These are phyloP conservation scores for Bombus terrestris DNA, from an alignment of 1,140 invertebrate genomes.

Conservation along the genomic window DNA sequence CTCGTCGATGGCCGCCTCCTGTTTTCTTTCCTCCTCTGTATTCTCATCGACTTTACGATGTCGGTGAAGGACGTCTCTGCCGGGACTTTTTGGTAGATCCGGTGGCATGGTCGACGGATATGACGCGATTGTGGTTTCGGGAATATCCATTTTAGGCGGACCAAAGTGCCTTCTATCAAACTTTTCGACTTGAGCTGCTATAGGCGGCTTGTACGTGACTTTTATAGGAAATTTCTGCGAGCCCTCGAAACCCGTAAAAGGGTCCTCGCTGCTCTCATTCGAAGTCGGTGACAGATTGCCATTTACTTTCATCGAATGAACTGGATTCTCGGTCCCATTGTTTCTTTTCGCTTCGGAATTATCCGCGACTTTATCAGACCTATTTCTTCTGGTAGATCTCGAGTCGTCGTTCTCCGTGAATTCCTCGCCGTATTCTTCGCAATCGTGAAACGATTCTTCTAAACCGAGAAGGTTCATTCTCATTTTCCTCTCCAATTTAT, in stretches of 20 bases:
- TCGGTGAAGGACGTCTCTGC: constrained; percentile 65
- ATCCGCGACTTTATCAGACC: constrained; percentile 8
- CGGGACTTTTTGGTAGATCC: constrained; percentile 72
- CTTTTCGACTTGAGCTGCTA: constrained; percentile 68
- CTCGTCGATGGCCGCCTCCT: constrained; percentile 42
- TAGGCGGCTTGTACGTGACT: constrained; percentile 70
- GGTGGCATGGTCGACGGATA: constrained; percentile 38
- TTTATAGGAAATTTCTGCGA: constrained; percentile 75
- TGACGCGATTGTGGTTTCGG: constrained; percentile 41
- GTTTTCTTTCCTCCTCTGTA: constrained; percentile 37
- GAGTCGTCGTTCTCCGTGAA: neutral
- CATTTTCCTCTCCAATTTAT: neutral
- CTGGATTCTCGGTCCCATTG: neutral
- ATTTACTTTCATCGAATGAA: neutral
- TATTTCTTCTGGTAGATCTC: constrained; percentile 4
- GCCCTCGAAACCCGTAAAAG: constrained; percentile 73
- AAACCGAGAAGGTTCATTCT: neutral
- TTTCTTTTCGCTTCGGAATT: neutral
- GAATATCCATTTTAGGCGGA: constrained; percentile 63
- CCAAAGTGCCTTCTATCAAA: constrained; percentile 78
- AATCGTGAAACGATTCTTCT: neutral
- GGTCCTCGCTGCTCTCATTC: constrained; percentile 58
- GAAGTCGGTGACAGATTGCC: neutral
- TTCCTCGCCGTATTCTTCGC: constrained; percentile 11
- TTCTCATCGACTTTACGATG: constrained; percentile 56